These are phyloP conservation scores for Xiphophorus hellerii DNA, from an alignment of 2,113 vertebrate genomes.

Conservation along the genomic window DNA sequence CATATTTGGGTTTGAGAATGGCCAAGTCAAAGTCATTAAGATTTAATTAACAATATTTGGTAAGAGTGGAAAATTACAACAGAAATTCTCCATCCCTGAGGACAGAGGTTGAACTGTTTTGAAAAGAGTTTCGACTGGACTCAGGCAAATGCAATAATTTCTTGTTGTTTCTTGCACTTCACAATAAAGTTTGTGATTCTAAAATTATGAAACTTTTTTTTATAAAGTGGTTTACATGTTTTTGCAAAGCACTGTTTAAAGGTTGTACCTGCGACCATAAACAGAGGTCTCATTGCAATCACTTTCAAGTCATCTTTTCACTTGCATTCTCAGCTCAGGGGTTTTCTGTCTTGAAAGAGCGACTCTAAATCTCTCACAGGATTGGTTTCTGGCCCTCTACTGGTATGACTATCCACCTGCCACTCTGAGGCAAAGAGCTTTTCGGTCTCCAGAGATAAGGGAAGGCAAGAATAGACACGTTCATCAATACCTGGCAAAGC, in stretches of 20 bases:
- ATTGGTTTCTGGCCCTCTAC: slow-evolving; percentile 14
- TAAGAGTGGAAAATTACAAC: background rate
- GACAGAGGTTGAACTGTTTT: background rate
- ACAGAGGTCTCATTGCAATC: slow-evolving; percentile 28
- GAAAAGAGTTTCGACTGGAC: too few relatives aligned
- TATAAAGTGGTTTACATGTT: background rate
- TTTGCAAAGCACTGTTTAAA: background rate
- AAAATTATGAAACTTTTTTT: background rate
- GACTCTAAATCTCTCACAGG: background rate
- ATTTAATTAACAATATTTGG: background rate
- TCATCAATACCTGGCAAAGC: slow-evolving; percentile 41
- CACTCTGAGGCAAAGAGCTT: slow-evolving; percentile 42
- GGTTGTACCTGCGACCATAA: background rate
- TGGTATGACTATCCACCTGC: slow-evolving; percentile 54
- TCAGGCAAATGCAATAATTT: background rate
- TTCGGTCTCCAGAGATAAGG: slow-evolving; percentile 40
- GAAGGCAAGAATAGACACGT: slow-evolving; percentile 66
- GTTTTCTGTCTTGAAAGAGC: slow-evolving; percentile 8
- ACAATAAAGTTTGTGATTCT: background rate
- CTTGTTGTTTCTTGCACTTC: background rate
- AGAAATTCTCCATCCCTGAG: background rate
- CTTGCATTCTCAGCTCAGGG: slow-evolving; percentile 2
- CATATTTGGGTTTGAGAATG: background rate
- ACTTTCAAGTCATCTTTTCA: slow-evolving; percentile 48
- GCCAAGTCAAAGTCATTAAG: background rate